Evolutionary conservation across 2,113 vertebrate species (phyloP).

Genomic region (Ctenomys sociabilis): DNA sequence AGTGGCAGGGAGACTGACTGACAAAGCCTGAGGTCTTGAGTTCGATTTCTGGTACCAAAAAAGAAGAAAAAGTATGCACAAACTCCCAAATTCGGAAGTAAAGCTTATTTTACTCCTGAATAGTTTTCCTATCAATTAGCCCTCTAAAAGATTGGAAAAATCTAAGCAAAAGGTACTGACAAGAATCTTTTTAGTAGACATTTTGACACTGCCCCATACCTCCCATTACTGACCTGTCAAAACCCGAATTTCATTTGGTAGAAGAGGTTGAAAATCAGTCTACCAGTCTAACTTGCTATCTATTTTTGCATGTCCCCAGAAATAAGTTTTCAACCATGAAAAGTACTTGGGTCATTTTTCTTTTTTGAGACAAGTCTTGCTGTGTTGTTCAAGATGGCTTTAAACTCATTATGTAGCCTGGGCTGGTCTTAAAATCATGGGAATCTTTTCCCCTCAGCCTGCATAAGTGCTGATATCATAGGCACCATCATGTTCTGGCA

Average conservation of each 20-base stretch:
- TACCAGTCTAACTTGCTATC: background rate
- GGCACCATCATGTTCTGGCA: background rate
- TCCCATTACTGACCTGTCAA: background rate
- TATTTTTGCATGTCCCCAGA: background rate
- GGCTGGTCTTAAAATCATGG: background rate
- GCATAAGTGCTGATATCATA: background rate
- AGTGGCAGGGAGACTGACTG: too few relatives aligned
- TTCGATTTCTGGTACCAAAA: too few relatives aligned
- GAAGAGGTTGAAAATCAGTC: background rate
- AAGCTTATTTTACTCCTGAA: background rate
- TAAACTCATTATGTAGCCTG: background rate
- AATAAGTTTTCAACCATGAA: background rate
- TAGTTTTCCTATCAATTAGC: background rate
- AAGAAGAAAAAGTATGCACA: background rate
- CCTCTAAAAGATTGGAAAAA: constrained; percentile 29
- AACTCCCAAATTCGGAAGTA: background rate
- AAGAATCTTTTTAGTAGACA: background rate
- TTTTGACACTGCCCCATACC: background rate
- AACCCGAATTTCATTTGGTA: constrained; percentile 32
- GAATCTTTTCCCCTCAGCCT: background rate
- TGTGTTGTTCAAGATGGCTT: background rate
- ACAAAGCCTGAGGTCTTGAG: too few relatives aligned
- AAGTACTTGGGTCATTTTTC: background rate
- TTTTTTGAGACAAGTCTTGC: background rate
- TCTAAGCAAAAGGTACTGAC: background rate